Percentiles rank a stretch among this genome's conserved stretches.
Conservation (phyloP, 2,888 invertebrate genomes). For the Chorisops tibialis region DNA sequence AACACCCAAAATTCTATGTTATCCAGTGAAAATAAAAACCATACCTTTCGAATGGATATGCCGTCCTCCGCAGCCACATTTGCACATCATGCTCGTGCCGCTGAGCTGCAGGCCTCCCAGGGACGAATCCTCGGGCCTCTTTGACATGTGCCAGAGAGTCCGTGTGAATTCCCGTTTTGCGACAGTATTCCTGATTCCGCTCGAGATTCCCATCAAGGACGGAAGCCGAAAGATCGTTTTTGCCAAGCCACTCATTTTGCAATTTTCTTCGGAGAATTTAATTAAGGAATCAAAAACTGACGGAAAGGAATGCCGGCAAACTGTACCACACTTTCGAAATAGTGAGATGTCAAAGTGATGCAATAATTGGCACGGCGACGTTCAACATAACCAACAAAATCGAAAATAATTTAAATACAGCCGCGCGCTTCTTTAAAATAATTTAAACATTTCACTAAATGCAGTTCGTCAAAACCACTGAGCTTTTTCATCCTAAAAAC, state of each 20-base stretch:
- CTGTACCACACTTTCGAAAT: background rate
- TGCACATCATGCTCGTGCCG: conserved; percentile 62
- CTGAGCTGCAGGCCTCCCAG: conserved; percentile 52
- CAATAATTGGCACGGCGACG: too few relatives aligned
- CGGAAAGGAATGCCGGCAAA: conserved; percentile 2
- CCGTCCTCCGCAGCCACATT: conserved; percentile 65
- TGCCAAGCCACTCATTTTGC: conserved; percentile 67
- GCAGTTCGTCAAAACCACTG: too few relatives aligned
- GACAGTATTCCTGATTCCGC: conserved; percentile 38
- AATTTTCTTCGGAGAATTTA: background rate
- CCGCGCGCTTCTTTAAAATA: too few relatives aligned
- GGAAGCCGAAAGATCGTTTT: conserved; percentile 59
- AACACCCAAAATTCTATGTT: conserved; percentile 28
- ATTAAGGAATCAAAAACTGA: background rate
- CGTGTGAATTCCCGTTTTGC: conserved; percentile 64
- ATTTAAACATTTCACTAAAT: too few relatives aligned
- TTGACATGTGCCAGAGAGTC: conserved; percentile 71
- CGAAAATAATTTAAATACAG: too few relatives aligned
- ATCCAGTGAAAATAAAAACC: background rate
- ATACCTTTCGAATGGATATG: conserved; percentile 70
- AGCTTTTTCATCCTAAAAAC: too few relatives aligned
- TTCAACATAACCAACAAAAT: too few relatives aligned
- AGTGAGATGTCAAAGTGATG: background rate
- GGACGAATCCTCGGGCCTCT: conserved; percentile 43
- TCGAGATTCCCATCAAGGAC: conserved; percentile 40